These are phyloP conservation scores for Ranitomeya variabilis DNA, from an alignment of 2,113 vertebrate genomes.

Conservation along the genomic window DNA sequence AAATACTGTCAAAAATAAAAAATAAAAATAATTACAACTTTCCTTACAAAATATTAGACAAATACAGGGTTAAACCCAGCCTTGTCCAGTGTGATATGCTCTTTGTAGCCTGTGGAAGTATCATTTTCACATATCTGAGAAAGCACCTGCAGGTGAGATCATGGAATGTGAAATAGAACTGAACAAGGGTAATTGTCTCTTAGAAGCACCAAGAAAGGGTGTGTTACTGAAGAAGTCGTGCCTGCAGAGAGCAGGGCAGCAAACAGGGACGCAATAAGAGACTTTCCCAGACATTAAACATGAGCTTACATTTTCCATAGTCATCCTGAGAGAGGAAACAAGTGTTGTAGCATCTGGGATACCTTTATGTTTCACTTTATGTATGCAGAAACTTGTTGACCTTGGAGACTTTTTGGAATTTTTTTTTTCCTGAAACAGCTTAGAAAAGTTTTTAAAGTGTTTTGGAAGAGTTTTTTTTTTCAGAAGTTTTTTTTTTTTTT, in stretches of 20 bases:
- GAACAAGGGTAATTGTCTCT: conserved; percentile 6
- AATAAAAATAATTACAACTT: too few relatives aligned
- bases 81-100: conserved; percentile 3
- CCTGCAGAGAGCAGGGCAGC: background rate
- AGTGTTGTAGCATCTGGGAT: conserved; percentile 3
- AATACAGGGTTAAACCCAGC: background rate
- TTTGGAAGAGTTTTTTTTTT: too few relatives aligned
- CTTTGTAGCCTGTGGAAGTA: background rate
- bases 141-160: conserved; percentile 47
- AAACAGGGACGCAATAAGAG: background rate
- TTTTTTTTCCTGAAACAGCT: too few relatives aligned
- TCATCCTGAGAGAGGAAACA: background rate
- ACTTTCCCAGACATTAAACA: conserved; percentile 9
- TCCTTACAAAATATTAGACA: too few relatives aligned
- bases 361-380: background rate
- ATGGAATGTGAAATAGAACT: background rate
- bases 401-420: too few relatives aligned
- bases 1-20: too few relatives aligned
- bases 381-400: background rate
- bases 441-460: too few relatives aligned
- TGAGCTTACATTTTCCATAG: conserved; percentile 15
- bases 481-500: too few relatives aligned
- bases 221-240: background rate
- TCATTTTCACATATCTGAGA: conserved; percentile 22
- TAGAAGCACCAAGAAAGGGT: background rate